Conservation (phyloP, 2,888 invertebrate species). For the Drosophila nr. medialis region DNA sequence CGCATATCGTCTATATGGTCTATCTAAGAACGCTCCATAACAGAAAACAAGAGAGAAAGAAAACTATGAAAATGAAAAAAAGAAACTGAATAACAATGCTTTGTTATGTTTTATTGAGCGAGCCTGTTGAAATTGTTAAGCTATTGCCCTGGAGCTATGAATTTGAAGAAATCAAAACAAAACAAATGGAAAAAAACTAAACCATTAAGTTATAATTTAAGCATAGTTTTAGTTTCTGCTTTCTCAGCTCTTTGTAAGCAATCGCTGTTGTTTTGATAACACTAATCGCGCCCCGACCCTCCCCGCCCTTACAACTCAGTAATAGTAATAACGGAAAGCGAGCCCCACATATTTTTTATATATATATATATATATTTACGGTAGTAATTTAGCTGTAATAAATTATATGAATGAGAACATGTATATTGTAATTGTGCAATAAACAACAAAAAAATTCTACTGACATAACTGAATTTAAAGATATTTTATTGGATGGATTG, state of each 20-base stretch:
- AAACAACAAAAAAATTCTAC: slow-evolving; percentile 76
- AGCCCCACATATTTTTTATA: slow-evolving; percentile 51
- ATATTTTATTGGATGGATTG: neutral
- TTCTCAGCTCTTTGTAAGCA: slow-evolving; percentile 55
- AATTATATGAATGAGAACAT: slow-evolving; percentile 78
- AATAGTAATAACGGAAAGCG: slow-evolving; percentile 55
- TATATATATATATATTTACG: slow-evolving; percentile 30
- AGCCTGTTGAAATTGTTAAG: slow-evolving; percentile 71
- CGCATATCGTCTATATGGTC: slow-evolving; percentile 39
- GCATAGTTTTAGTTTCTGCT: slow-evolving; percentile 47
- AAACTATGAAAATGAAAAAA: slow-evolving; percentile 23
- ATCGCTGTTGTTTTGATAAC: slow-evolving; percentile 75
- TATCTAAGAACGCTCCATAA: slow-evolving; percentile 46
- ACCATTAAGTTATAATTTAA: slow-evolving; percentile 47
- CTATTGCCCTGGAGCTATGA: slow-evolving; percentile 65
- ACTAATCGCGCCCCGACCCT: slow-evolving; percentile 53
- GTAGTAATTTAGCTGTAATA: slow-evolving; percentile 74
- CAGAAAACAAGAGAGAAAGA: slow-evolving; percentile 25
- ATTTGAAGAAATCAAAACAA: slow-evolving; percentile 50
- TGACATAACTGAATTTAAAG: slow-evolving; percentile 52
- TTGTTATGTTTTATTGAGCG: slow-evolving; percentile 61
- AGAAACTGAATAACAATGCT: slow-evolving; percentile 39
- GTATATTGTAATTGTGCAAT: slow-evolving; percentile 83
- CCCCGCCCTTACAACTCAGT: slow-evolving; percentile 40
- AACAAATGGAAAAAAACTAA: slow-evolving; percentile 23